Evolutionary conservation across 2,888 invertebrate species (phyloP).

Genomic region (Chymomyza procnemis): DNA sequence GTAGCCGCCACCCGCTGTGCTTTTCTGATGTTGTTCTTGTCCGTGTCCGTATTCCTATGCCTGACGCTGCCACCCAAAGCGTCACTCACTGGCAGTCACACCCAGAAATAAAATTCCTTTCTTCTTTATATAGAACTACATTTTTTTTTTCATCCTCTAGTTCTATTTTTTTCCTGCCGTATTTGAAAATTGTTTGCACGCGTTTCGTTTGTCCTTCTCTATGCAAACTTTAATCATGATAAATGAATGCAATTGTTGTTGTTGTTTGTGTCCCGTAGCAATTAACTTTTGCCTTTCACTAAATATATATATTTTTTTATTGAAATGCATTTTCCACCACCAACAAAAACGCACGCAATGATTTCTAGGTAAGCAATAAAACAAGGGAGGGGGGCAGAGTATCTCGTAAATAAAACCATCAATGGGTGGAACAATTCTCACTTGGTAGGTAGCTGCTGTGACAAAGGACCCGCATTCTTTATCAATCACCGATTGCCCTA

Average conservation of each 20-base stretch:
- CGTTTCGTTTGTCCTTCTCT: slow-evolving; percentile 37
- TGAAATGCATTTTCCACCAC: slow-evolving; percentile 56
- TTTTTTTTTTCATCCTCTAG: not conserved
- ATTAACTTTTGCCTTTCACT: slow-evolving; percentile 60
- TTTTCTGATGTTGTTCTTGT: slow-evolving; percentile 7
- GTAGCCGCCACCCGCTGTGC: slow-evolving; percentile 66
- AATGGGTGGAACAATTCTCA: slow-evolving; percentile 19
- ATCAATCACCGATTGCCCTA: not conserved
- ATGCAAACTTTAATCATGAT: slow-evolving; percentile 72
- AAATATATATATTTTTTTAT: slow-evolving; percentile 50
- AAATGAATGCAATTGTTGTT: slow-evolving; percentile 63
- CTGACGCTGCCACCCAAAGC: slow-evolving; percentile 52
- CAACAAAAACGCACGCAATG: slow-evolving; percentile 35
- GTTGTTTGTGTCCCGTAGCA: slow-evolving; percentile 42
- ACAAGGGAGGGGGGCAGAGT: not conserved
- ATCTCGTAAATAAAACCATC: slow-evolving; percentile 56
- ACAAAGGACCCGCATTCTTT: slow-evolving; percentile 42
- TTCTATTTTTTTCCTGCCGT: slow-evolving; percentile 29
- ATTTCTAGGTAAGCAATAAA: not conserved
- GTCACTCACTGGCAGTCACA: slow-evolving; percentile 37
- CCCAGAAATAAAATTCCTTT: slow-evolving; percentile 53
- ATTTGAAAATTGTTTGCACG: slow-evolving; percentile 56
- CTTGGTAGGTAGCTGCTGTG: slow-evolving; percentile 19
- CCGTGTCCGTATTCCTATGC: not conserved
- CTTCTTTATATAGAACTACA: slow-evolving; percentile 2